These are phyloP conservation scores for Neodon shergylaensis DNA, from an alignment of 2,113 vertebrate genomes.

Conservation along the genomic window DNA sequence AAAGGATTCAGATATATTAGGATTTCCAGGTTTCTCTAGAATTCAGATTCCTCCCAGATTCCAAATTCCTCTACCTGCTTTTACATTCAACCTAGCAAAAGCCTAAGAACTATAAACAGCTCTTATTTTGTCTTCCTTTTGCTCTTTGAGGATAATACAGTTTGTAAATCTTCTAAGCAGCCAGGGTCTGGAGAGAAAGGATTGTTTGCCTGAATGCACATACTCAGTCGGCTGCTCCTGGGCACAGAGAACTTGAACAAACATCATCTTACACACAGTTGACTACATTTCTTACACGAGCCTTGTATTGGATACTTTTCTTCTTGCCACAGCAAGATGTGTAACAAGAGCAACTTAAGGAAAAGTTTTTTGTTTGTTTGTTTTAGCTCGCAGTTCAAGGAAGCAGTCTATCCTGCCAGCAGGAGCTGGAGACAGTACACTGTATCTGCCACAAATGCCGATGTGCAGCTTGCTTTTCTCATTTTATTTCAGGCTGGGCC, in stretches of 20 bases:
- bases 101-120: not conserved
- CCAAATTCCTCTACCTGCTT: not conserved
- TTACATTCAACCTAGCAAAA: not conserved
- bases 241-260: not conserved
- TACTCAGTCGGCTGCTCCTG: not conserved
- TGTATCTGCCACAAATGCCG: not conserved
- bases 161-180: not conserved
- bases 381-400: not conserved
- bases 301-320: not conserved
- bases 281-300: not conserved
- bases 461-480: no score
- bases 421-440: not conserved
- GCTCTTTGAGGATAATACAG: not conserved
- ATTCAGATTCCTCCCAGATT: not conserved
- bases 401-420: no score
- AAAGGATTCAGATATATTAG: not conserved
- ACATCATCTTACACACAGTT: accelerated
- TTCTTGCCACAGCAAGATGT: not conserved
- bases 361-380: not conserved
- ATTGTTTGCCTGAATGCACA: accelerated
- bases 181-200: not conserved
- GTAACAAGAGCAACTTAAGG: not conserved
- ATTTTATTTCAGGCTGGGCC: no score
- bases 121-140: not conserved
- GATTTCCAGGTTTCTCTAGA: not conserved